phyloP scores from a whole-genome alignment of 2,797 vertebrate species.

The Anisognathus igniventris region DNA sequence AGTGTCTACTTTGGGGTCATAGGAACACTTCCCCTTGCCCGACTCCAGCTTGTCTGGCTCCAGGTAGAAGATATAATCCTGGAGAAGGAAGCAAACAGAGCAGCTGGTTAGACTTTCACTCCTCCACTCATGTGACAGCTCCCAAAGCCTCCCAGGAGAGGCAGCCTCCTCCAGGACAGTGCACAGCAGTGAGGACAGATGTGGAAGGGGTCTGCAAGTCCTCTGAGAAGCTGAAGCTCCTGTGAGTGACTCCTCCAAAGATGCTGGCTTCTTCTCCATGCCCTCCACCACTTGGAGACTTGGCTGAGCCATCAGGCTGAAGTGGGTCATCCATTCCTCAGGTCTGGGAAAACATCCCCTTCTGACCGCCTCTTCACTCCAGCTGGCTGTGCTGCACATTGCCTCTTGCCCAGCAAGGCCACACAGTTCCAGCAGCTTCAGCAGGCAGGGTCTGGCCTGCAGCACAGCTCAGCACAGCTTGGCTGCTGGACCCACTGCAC shows the following conservation, averaged over 20 bases:
- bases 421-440: neutral
- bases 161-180: neutral
- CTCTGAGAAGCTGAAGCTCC: neutral
- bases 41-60: constrained; percentile 96
- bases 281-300: neutral
- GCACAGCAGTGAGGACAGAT: rapidly evolving
- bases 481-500: rapidly evolving
- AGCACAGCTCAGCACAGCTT: neutral
- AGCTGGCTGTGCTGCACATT: rapidly evolving
- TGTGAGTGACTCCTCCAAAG: neutral
- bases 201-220: neutral
- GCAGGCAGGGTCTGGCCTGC: neutral
- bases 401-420: neutral
- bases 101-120: neutral
- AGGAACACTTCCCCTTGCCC: constrained; percentile 98
- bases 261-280: neutral
- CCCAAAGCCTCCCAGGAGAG: neutral
- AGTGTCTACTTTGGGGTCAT: constrained; percentile 97
- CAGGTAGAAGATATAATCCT: constrained; percentile 98
- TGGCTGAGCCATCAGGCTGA: neutral
- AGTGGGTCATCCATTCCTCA: neutral
- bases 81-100: constrained; percentile 56
- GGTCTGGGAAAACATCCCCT: neutral
- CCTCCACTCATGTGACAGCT: neutral
- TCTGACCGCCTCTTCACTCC: neutral